Conservation (phyloP, 2,888 invertebrate genomes). For the Calephelis perditalis region DNA sequence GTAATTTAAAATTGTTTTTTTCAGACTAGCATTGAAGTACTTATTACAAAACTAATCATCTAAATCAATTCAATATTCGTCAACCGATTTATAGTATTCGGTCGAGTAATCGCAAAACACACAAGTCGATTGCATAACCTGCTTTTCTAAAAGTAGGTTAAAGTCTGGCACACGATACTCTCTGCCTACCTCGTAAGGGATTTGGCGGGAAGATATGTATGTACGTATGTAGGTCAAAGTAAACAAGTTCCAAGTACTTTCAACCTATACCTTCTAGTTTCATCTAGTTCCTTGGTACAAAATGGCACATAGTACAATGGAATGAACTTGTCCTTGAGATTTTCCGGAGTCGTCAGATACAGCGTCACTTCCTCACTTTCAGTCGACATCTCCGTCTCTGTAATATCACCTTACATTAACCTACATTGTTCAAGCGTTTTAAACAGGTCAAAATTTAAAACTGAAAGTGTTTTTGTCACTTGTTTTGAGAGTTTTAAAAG, state of each 20-base stretch:
- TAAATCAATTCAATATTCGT: no score
- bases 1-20: no score
- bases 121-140: no score
- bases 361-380: constrained; percentile 49
- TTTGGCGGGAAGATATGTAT: no score
- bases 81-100: no score
- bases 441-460: constrained; percentile 8
- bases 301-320: constrained; percentile 50
- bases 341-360: constrained; percentile 52
- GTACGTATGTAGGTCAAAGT: no score
- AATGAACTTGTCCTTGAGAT: constrained; percentile 55
- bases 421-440: background rate
- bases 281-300: constrained; percentile 49
- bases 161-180: no score
- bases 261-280: constrained; percentile 21
- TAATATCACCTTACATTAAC: constrained; percentile 7
- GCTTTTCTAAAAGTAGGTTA: no score
- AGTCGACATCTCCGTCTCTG: constrained; percentile 44
- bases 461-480: background rate
- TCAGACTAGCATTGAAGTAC: no score
- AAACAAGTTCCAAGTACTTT: background rate
- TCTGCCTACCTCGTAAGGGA: no score
- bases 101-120: no score
- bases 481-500: background rate
- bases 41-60: no score